phyloP scores from a whole-genome alignment of 2,113 vertebrate species.

The Dromaius novaehollandiae region DNA sequence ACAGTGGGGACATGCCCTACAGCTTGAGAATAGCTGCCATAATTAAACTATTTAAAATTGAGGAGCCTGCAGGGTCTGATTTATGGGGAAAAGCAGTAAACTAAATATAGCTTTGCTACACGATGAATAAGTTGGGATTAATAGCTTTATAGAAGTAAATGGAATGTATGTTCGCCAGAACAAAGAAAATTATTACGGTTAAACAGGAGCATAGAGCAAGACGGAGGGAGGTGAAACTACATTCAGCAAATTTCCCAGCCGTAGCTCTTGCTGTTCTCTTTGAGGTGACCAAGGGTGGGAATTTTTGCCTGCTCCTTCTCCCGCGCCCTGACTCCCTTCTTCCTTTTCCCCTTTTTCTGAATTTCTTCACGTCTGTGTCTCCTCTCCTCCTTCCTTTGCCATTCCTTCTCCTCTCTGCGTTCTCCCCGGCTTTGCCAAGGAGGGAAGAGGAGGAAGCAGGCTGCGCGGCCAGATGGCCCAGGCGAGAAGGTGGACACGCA shows the following conservation, averaged over 20 bases:
- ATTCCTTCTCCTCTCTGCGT: accelerated
- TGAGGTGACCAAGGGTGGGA: accelerated
- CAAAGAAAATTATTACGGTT: neutral
- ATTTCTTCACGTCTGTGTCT: neutral
- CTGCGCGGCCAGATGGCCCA: neutral
- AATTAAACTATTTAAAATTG: neutral
- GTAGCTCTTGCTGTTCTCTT: accelerated
- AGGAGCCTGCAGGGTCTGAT: slow-evolving; percentile 12
- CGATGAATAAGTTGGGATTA: neutral
- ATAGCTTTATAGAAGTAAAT: slow-evolving; percentile 1
- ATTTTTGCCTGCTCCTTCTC: neutral
- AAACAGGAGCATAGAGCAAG: neutral
- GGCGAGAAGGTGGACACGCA: too few relatives aligned
- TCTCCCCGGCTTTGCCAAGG: neutral
- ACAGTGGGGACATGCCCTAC: neutral
- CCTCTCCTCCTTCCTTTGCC: neutral
- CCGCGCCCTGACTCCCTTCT: accelerated
- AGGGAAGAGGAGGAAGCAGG: neutral
- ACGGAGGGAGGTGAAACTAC: neutral
- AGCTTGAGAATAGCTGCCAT: slow-evolving; percentile 7
- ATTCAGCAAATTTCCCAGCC: accelerated
- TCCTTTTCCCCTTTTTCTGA: neutral
- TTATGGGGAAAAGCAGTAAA: slow-evolving; percentile 39
- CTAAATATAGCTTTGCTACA: slow-evolving; percentile 36
- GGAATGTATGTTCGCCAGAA: neutral